Base-by-base conservation (phyloP, 1,140 invertebrate species). In the Cotesia typhae region DNA sequence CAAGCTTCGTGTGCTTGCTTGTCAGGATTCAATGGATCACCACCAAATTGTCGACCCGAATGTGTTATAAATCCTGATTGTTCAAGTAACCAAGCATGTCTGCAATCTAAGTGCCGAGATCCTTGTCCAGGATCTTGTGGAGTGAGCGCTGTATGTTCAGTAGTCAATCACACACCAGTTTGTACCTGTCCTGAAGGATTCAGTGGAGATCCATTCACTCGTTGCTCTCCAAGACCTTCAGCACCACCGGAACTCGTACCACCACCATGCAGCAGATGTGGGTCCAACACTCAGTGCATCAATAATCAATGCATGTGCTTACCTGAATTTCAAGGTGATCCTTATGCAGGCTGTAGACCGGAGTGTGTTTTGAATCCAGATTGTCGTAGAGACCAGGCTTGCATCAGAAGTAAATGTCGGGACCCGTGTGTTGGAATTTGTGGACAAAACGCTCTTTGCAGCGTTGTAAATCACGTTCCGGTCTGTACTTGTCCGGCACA, bases 41-140 rank as follows among this genome's bases (percentile, higher is more conserved):
- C 92, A 51, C 92, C 92, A 52, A 90, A 90, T 75, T 93, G 92
- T 78, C 86, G 90, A 78, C 91, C 92, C 5, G 92, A 93, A 84
- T 93, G 90, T 83, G 89, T 85, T 52, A 90, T 90, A 60, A 92
- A 91, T 79, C 82, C 89, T 2, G 91, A 92, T 78, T 92, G 92
- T 79, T 71, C 89, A 3, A 90, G 89, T 79, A 88, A 90, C 74
- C 82, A 81, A 65, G 91, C 90, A 55, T 92, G 92, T 79, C 89
- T 91, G 59, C 87, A 89, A 68, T 88, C 91, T 63, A 92, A 90
- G 83, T 94, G 92, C 82, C 82, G 85, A 74, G 91, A 93, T 81
- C 92, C 92, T 70, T 94, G 92, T 80, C 89, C 88, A n/a, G 92
- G 92, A n/a, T 90, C 91, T 10, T 94, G 93, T 84, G 92, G 92